Base-by-base conservation (phyloP, 2,888 invertebrate genomes). In the Stenodema calcarata region DNA sequence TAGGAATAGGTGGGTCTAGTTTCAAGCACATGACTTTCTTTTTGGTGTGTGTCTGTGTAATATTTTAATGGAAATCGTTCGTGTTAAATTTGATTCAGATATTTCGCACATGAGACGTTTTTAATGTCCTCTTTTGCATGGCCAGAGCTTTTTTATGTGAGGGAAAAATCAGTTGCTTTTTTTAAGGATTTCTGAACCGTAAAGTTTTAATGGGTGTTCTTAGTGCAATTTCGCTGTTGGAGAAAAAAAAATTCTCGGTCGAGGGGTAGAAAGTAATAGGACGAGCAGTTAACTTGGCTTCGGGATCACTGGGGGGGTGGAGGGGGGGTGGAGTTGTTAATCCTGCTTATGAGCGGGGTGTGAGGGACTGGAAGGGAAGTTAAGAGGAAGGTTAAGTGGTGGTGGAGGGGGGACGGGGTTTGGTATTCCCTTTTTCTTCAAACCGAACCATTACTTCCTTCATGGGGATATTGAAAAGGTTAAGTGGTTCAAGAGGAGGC, bases 401-500 rank as follows among this genome's bases (percentile, higher is more conserved):
- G 16, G 1, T 18, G 7, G 18, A n/a, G 7, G 1, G 54, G 50
- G 50, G 50, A 12, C n/a, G 54, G n/a, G 54, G 54, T n/a, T n/a
- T 7, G 62, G 62, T 23, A 62, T 62, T 27, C 23, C n/a, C n/a
- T n/a, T 12, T 27, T 62, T 62, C 62, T 23, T 75, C 75, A 75
- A 23, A 75, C 35, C 18, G n/a, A 35, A 75, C 42, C 41, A 41
- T 75, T 75, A 41, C 75, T 35, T 75, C 18, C 44, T 81, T 81
- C 81, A 54, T 54, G 62, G 62, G 81, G 54, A 81, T 81, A 81
- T 81, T 81, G 81, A 81, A 81, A 81, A 81, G 81, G 81, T 81
- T 81, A 81, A 81, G 81, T 81, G 81, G 81, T n/a, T 11, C 23
- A 54, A 35, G 50, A 54, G 41, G 30, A 27, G 30, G 41, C 44